These are phyloP conservation scores for Caenorhabditis uteleia DNA, from an alignment of 2,888 invertebrate genomes.

Conservation along the genomic window DNA sequence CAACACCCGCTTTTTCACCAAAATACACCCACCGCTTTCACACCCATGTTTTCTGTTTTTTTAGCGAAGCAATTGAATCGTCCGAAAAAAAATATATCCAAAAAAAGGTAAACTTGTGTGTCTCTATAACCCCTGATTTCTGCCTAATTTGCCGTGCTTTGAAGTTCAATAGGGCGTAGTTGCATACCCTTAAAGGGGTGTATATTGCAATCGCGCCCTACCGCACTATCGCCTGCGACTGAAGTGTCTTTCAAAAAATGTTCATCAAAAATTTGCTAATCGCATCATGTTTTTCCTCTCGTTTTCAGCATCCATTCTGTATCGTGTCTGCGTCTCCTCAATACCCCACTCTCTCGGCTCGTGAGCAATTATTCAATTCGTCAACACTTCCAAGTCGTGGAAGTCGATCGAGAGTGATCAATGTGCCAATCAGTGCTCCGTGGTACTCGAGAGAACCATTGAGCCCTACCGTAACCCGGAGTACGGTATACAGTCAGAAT, in stretches of 20 bases:
- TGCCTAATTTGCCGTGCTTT: no score
- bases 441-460: constrained; percentile 36
- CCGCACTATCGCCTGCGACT: background rate
- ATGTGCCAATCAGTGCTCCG: constrained; percentile 49
- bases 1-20: no score
- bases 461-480: constrained; percentile 7
- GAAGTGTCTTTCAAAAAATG: background rate
- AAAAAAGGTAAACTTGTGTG: no score
- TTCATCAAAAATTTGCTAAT: background rate
- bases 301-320: constrained; percentile 35
- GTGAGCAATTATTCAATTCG: constrained; percentile 27
- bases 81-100: no score
- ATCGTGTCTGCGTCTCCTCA: constrained; percentile 3
- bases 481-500: constrained; percentile 25
- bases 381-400: background rate
- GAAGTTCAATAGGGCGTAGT: no score
- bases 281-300: background rate
- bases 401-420: constrained; percentile 20
- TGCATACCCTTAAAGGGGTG: no score
- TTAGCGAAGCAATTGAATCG: no score
- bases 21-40: no score
- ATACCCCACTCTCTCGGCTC: constrained; percentile 13
- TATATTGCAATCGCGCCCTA: no score
- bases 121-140: no score
- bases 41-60: no score